Evolutionary conservation across 2,113 vertebrate species (phyloP).

Genomic region (Sminthopsis crassicaudata): DNA sequence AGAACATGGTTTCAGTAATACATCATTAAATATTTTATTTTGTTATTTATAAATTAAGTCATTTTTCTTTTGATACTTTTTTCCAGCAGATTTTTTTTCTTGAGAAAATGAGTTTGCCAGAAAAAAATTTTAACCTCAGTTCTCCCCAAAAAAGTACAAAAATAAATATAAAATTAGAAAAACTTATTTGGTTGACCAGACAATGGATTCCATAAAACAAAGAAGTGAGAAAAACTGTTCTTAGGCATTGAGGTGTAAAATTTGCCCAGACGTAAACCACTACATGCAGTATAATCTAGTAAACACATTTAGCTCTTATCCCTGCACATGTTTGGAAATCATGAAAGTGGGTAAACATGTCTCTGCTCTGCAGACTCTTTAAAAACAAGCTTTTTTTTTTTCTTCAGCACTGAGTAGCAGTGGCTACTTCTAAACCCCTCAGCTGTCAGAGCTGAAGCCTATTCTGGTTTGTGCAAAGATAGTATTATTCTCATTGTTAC

Average conservation of each 20-base stretch:
- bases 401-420: background rate
- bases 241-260: slow-evolving; percentile 83
- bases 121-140: slow-evolving; percentile 81
- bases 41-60: slow-evolving; percentile 71
- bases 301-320: slow-evolving; percentile 70
- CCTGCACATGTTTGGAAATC: slow-evolving; percentile 76
- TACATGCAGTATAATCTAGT: slow-evolving; percentile 70
- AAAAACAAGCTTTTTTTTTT: slow-evolving; percentile 4
- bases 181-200: slow-evolving; percentile 81
- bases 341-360: slow-evolving; percentile 67
- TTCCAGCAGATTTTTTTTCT: slow-evolving; percentile 59
- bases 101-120: slow-evolving; percentile 80
- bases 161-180: slow-evolving; percentile 84
- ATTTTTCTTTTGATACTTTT: slow-evolving; percentile 64
- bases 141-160: slow-evolving; percentile 81
- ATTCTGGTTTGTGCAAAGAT: background rate
- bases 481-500: background rate
- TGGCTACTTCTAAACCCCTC: background rate
- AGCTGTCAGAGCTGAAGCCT: background rate
- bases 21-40: slow-evolving; percentile 67
- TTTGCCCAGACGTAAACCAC: slow-evolving; percentile 81
- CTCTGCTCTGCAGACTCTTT: slow-evolving; percentile 26
- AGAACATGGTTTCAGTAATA: slow-evolving; percentile 53
- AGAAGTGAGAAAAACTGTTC: slow-evolving; percentile 87
- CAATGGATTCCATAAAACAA: slow-evolving; percentile 85